Base-by-base conservation (phyloP, 2,113 vertebrate genomes). In the Nannospalax galili region DNA sequence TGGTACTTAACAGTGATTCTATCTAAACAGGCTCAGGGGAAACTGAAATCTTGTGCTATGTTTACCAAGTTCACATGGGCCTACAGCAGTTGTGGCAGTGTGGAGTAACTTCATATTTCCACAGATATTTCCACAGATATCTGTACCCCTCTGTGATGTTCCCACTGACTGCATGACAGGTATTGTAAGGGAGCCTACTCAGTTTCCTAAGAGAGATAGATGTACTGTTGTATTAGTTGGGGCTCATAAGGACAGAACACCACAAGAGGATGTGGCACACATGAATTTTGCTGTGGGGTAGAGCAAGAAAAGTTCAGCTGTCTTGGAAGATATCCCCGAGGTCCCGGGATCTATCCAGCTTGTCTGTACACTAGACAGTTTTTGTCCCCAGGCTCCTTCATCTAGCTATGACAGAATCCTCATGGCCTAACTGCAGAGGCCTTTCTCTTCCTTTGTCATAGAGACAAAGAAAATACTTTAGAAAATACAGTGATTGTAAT, bases 351-450 rank as follows among this genome's bases (percentile, higher is more conserved):
- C 52, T 7, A 26, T 6, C 58, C 17, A 56, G 58, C 22, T 52
- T 45, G 30, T 40, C 14, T 72, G 22, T 56, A 35, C 8, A 35
- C 64, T 30, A 45, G 7, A 62, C 1, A 22, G 79, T 48, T 28
- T 37, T 74, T 58, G 7, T 11, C 20, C n/a, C 30, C 22, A 6
- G 12, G 0, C 5, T 3, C 5, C 5, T 14, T 4, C 17, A 17
- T 67, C n/a, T 2, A 17, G 2, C 24, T 7, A 11, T 35, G 17
- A 42, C 5, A 40, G 24, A 91, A 56, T 67, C 40, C n/a, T 62
- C 48, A 75, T 56, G 48, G 5, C 15, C 19, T 79, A 79, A 67
- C 3, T n/a, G 20, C 8, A 22, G 16, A 78, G 7, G 19, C 9
- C 3, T 8, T 5, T 65, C 28, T 28, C 5, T 60, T 48, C 20